Evolutionary conservation across 2,797 vertebrate species (phyloP).

Genomic region (Harpagifer antarcticus): DNA sequence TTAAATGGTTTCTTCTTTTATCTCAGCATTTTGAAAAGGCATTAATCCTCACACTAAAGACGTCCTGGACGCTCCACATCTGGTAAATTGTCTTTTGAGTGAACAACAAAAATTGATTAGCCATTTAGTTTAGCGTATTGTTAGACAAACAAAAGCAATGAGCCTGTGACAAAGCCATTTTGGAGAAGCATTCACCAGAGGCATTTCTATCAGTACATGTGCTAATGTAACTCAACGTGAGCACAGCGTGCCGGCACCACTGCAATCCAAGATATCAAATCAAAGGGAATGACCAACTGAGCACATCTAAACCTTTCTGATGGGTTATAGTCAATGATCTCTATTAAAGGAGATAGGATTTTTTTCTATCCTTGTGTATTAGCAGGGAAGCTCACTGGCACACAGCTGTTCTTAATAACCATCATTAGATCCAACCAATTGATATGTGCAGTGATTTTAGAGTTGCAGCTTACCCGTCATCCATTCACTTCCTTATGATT

Average conservation of each 20-base stretch:
- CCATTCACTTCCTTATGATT: constrained; percentile 55
- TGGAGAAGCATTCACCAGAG: constrained; percentile 15
- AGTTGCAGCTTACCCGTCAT: constrained; percentile 45
- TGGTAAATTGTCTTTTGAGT: constrained; percentile 23
- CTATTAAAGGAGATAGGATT: constrained; percentile 28
- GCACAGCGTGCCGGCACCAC: neutral
- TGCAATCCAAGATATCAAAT: neutral
- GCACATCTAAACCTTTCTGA: constrained; percentile 6
- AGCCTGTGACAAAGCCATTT: constrained; percentile 10
- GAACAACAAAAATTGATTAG: constrained; percentile 30
- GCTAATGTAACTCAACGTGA: constrained; percentile 23
- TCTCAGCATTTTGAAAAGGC: constrained; percentile 1
- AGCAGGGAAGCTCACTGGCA: constrained; percentile 55
- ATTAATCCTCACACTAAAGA: constrained; percentile 12
- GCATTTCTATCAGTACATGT: constrained; percentile 5
- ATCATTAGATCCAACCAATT: constrained; percentile 74
- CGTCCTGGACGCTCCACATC: constrained; percentile 6
- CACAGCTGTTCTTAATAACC: constrained; percentile 82
- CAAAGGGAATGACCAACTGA: constrained; percentile 27
- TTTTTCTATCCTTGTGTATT: constrained; percentile 14
- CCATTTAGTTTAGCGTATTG: constrained; percentile 36
- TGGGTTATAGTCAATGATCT: constrained; percentile 35
- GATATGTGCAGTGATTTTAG: constrained; percentile 61
- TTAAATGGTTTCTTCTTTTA: neutral
- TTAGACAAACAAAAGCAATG: constrained; percentile 44